Evolutionary conservation across 2,888 invertebrate genomes (phyloP), one percentile per base, ranked within the genome.

Genomic region (Diabrotica balteata): DNA sequence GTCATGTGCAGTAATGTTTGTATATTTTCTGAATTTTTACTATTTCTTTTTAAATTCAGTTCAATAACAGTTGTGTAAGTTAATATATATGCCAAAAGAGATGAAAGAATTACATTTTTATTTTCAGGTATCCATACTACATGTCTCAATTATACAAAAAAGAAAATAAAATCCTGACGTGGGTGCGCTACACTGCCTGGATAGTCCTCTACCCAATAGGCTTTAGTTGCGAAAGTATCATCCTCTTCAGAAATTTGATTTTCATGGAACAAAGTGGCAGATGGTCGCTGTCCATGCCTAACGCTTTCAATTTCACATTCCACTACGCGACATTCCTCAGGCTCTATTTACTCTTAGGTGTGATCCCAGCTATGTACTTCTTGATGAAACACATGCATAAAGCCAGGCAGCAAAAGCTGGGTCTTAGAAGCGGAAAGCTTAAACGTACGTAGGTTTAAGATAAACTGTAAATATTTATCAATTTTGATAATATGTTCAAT

Each of bases 141-240:
- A 91, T 97, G 80, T 86, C 92, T 0, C 91, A 93, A 78, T 84
- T 94, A 0, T 88, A 94, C 78, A 90, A 93, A 67, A 89, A 88
- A 43, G 90, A 94, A 68, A 86, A 93, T 46, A 87, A 88, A 55
- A 78, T 93, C 4, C 63, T 98, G 8, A 97, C 95, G 0, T 98
- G 97, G 97, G 84, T 98, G 4, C 88, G 98, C 11, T 97, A 98
- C 83, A 93, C 94, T 0, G 87, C 95, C 65, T 98, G 97, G 97
- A 94, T 98, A 73, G 91, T 95, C 0, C 86, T 97, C 0, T 98
- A 97, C 83, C 98, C 98, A 0, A 81, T 96, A 50, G 97, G 97
- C 7, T 90, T 96, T 75, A 79, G 95, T 1, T 93, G 94, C 78
- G 97, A 98, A 86, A 93, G 94, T 0, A 90, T 93, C 5, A 88